phyloP scores from a whole-genome alignment of 1,140 invertebrate genomes.

The Scaptodrosophila lebanonensis region DNA sequence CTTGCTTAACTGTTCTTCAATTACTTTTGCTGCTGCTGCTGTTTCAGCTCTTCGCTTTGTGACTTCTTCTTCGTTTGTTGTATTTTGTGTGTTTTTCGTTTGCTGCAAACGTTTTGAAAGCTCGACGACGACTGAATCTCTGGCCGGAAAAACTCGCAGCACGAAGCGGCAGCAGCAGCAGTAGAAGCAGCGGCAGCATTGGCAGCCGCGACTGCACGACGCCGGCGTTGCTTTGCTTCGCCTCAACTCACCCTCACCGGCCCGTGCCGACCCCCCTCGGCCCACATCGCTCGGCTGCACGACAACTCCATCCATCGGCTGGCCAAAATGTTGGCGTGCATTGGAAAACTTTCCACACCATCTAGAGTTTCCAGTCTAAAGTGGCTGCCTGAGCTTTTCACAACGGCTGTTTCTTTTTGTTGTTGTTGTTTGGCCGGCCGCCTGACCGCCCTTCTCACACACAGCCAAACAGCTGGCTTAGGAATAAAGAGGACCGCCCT shows the following conservation, averaged over 20 bases:
- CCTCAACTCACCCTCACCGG: too few species aligned
- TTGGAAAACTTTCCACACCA: conserved; percentile 31
- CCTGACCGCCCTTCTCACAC: background rate
- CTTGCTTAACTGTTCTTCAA: conserved; percentile 18
- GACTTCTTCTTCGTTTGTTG: conserved; percentile 22
- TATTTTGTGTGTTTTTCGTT: conserved; percentile 36
- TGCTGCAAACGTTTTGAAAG: conserved; percentile 76
- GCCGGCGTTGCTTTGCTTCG: conserved; percentile 2
- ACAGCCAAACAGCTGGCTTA: conserved; percentile 39
- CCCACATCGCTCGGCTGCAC: conserved; percentile 41
- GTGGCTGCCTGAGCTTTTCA: conserved; percentile 20
- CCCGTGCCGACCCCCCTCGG: too few species aligned
- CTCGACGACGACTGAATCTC: conserved; percentile 75
- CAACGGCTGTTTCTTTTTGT: conserved; percentile 20
- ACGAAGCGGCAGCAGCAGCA: conserved; percentile 41
- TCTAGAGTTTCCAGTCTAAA: conserved; percentile 26
- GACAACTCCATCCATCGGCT: conserved; percentile 38
- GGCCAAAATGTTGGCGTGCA: conserved; percentile 14
- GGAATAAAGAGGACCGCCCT: conserved; percentile 31
- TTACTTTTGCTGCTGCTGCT: conserved; percentile 6
- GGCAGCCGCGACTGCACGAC: conserved; percentile 3
- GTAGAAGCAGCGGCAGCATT: background rate
- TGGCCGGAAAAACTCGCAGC: conserved; percentile 53
- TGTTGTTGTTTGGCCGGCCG: background rate
- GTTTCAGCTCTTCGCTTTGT: conserved; percentile 17